These are phyloP conservation scores for Macrotrachela quadricornifera DNA, from an alignment of 1,140 invertebrate species.

Conservation along the genomic window DNA sequence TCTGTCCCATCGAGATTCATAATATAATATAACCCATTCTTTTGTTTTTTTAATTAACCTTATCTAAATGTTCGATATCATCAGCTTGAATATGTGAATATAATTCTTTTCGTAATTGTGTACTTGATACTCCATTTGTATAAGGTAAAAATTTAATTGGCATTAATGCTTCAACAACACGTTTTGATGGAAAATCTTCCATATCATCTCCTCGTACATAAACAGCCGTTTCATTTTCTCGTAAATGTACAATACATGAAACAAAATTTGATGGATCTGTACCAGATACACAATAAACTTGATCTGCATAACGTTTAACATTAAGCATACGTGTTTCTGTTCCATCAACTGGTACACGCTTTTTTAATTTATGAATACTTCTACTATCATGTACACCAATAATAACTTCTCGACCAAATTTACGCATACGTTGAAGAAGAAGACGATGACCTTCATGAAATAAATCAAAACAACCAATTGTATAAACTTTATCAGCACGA, in stretches of 20 bases:
- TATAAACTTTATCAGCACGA: slow-evolving; percentile 19
- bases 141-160: slow-evolving; percentile 21
- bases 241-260: slow-evolving; percentile 15
- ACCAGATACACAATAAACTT: slow-evolving; percentile 20
- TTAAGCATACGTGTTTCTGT: slow-evolving; percentile 21
- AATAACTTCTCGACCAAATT: slow-evolving; percentile 19
- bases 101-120: slow-evolving; percentile 17
- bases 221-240: slow-evolving; percentile 12
- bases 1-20: no score
- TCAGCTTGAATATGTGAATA: slow-evolving; percentile 5
- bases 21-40: background rate
- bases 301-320: slow-evolving; percentile 21
- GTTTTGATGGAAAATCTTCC: slow-evolving; percentile 19
- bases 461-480: slow-evolving; percentile 23
- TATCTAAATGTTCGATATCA: slow-evolving; percentile 5
- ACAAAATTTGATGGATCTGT: slow-evolving; percentile 21
- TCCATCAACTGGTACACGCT: slow-evolving; percentile 20
- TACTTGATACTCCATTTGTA: slow-evolving; percentile 18
- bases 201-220: slow-evolving; percentile 24
- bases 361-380: slow-evolving; percentile 20
- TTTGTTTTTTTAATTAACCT: slow-evolving; percentile 1
- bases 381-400: slow-evolving; percentile 2
- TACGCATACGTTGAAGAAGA: slow-evolving; percentile 16
- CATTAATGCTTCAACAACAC: slow-evolving; percentile 19
- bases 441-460: slow-evolving; percentile 20